Evolutionary conservation across 2,113 vertebrate genomes (phyloP), one percentile per base, ranked within the genome.

Genomic region (Podarcis cretensis): DNA sequence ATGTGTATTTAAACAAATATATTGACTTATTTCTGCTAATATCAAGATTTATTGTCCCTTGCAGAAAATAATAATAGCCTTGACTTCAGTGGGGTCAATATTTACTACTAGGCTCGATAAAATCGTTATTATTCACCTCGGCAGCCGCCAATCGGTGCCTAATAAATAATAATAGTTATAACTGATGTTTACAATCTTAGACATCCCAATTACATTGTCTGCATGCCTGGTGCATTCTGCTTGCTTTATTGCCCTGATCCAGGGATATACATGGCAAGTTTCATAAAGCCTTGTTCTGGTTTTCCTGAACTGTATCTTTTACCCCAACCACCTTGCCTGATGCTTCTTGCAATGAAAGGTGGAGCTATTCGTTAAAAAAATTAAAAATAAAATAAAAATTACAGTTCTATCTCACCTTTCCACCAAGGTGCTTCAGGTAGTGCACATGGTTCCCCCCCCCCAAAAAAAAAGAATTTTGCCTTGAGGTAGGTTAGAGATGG

Each of bases 91-190:
- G 92, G 84, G 93, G 87, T 93, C 94, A 95, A 96, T 93, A 91
- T 93, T 95, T 91, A 92, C 43, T 0, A 37, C 6, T 82, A 3
- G 0, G 94, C 92, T 95, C 94, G 93, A 95, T 95, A 92, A 91
- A 92, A 93, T 9, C 81, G 20, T 88, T 87, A 90, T 92, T 93
- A 93, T 93, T 95, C 93, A 89, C 93, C 93, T 92, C 93, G 83
- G 87, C 79, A 81, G 93, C 85, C 91, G 92, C 93, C 94, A 93
- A 95, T 93, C 92, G 91, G 93, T 92, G 57, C 90, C 93, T 95
- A 95, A 96, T 95, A 95, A 94, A 94, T 95, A 96, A 95, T 95
- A 95, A 92, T 92, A 83, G 94, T 91, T 93, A 94, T 95, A 96
- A 95, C 95, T 89, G 73, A 95, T 95, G 93, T 2, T 71, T 89